phyloP scores from a whole-genome alignment of 2,888 invertebrate genomes.

The Stramonita haemastoma region DNA sequence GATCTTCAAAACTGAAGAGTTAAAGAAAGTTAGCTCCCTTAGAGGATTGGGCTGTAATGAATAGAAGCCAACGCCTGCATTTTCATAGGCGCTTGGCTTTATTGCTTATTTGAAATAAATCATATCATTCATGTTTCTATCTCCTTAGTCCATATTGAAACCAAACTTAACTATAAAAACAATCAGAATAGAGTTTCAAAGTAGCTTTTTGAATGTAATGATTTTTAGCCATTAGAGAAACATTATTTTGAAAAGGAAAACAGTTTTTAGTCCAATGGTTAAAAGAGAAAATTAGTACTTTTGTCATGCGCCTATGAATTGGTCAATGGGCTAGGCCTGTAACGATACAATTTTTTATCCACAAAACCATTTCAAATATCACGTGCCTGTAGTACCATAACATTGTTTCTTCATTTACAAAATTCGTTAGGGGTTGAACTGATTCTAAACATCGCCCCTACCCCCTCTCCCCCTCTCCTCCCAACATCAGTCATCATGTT shows the following conservation, averaged over 20 bases:
- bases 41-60: slow-evolving; percentile 3
- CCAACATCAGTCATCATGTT: not conserved
- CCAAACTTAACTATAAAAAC: not conserved
- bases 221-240: not conserved
- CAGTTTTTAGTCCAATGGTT: not conserved
- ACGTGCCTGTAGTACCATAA: not conserved
- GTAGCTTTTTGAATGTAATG: not conserved
- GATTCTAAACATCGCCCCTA: not conserved
- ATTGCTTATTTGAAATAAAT: not conserved
- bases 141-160: not conserved
- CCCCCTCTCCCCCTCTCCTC: no score
- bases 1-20: not conserved
- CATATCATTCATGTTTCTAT: not conserved
- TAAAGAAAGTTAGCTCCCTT: slow-evolving; percentile 8
- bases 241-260: not conserved
- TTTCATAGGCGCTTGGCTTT: not conserved
- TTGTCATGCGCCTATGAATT: not conserved
- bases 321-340: not conserved
- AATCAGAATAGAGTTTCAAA: not conserved
- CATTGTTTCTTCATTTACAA: not conserved
- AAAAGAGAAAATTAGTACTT: not conserved
- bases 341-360: not conserved
- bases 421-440: not conserved
- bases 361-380: not conserved
- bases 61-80: not conserved